A percentile compares a stretch with the other conserved stretches of the same genome.
phyloP scores from a whole-genome alignment of 2,797 vertebrate species.

The Enteromius viviparus region DNA sequence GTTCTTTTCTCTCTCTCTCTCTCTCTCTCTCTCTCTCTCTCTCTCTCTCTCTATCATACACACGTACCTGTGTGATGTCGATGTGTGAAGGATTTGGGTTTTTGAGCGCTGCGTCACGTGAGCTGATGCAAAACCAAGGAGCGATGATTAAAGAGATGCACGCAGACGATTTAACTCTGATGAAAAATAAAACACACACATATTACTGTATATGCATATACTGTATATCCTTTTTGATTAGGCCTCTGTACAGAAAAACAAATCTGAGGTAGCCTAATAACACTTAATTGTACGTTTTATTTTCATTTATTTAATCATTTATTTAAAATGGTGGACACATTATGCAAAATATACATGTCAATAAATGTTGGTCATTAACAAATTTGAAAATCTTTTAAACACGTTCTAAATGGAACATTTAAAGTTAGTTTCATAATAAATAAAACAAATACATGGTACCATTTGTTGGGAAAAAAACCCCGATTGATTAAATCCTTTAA shows the following conservation, averaged over 20 bases:
- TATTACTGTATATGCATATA: neutral
- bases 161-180: neutral
- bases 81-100: constrained; percentile 35
- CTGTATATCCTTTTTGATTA: neutral
- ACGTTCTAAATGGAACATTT: neutral
- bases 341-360: neutral
- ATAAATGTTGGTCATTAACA: neutral
- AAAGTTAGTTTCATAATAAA: neutral
- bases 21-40: neutral
- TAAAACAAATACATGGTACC: neutral
- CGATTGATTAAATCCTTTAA: too few relatives aligned
- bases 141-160: constrained; percentile 26
- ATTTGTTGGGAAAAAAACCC: too few relatives aligned
- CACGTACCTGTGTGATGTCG: constrained; percentile 11
- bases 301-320: neutral
- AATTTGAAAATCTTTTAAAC: neutral
- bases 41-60: neutral
- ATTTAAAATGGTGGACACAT: neutral
- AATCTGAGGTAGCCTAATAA: neutral
- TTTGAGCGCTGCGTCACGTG: constrained; percentile 35
- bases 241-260: neutral
- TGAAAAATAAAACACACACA: neutral
- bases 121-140: constrained; percentile 7
- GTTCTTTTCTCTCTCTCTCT: neutral
- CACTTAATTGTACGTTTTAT: neutral